Base-by-base conservation (phyloP, 2,888 invertebrate genomes). In the Troglohyphantes excavatus region DNA sequence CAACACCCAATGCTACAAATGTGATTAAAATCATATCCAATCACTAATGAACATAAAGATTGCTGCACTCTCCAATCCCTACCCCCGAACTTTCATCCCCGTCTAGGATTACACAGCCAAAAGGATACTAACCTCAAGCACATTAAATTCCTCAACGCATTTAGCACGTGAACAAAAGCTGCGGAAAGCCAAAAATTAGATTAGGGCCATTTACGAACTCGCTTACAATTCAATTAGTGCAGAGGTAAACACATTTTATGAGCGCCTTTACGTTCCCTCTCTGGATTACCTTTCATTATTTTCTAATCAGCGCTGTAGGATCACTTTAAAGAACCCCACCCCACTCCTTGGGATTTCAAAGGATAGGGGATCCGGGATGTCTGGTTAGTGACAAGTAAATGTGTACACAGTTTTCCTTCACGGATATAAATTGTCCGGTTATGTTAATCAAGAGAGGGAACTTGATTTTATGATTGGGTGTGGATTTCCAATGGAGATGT, bases 241-340 rank as follows among this genome's bases (percentile, higher is more conserved):
- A 46, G 85, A 78, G 65, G 85, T 78, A 86, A 86, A 39, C 76
- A 78, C 39, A 78, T 86, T 86, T 86, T 78, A 78, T 86, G 61
- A 59, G 19, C 53, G 65, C 26, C 83, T 86, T 86, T 70, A 86
- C 76, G 70, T 68, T 59, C 53, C 59, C 23, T 67, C 78, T 27
- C 23, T 68, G 76, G 76, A 78, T 86, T 86, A 86, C 68, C 68
- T 65, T 67, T 70, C 85, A 83, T 83, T 83, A 83, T 83, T 83
- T 83, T 73, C 63, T 73, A 83, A 83, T 83, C 73, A 83, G 43
- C 67, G 82, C 13, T 70, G 26, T 63, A 63, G 19, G 27, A 43
- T 27, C 83, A 46, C 83, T 83, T 83, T 83, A 65, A 63, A 73
- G 83, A 83, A 83, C 63, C 63, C 26, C 26, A 26, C 43, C 43